Base-by-base conservation (phyloP, 2,797 vertebrate species). In the Cynopterus sphinx region DNA sequence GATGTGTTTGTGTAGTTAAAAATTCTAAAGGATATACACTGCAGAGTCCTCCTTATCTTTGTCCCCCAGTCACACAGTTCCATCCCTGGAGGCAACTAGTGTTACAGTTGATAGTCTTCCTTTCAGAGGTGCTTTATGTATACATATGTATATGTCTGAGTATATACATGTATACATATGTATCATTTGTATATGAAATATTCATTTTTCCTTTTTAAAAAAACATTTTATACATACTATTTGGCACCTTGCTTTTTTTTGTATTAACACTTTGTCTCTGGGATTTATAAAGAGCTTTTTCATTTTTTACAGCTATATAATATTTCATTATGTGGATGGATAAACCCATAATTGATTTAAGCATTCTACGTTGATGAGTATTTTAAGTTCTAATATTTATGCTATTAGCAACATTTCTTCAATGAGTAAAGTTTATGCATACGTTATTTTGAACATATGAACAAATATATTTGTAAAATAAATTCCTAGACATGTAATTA, bases 331-430 rank as follows among this genome's bases (percentile, higher is more conserved):
- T 39, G 71, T 57, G 46, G 51, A 28, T 51, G 16, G 61, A 53
- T 49, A 49, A 49, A 49, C 46, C 43, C 55, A 55, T 87, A 81
- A 89, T 41, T 78, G 67, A 81, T 24, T 82, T 77, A 82, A 65
- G 55, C 13, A 49, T 89, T 57, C 8, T 31, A 67, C 68, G 59
- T 41, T 53, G 28, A 61, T 43, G 24, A 3, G 81, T 74, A 93
- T 31, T 79, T 79, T 86, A 73, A 41, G 31, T 79, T 90, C n/a
- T 90, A 81, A 57, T 74, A 15, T 67, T 67, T 95, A 68, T 67
- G 41, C 57, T 85, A 59, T 43, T 87, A 61, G 31, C 51, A 85
- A 55, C 9, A 87, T 5, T 91, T 87, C 36, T 91, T 39, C 55
- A 91, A 70, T 81, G 39, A 94, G 89, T 73, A 73, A 67, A 75